Percentiles rank a stretch among this genome's conserved stretches.
These are phyloP conservation scores for Miltochrista miniata DNA, from an alignment of 2,888 invertebrate species.

Conservation along the genomic window DNA sequence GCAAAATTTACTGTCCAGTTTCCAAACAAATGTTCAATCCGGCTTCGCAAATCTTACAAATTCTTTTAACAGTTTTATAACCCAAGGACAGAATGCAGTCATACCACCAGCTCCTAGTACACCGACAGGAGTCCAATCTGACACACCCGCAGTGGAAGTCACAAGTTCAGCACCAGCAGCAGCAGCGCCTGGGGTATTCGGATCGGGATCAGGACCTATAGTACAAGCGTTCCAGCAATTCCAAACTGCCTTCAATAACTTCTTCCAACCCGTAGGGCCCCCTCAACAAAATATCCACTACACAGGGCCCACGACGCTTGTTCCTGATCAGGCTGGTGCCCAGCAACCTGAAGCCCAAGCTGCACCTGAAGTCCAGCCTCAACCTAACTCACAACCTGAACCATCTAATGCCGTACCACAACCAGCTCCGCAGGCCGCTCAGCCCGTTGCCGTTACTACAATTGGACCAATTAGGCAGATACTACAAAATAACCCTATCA, in stretches of 20 bases:
- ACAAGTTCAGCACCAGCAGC: not conserved
- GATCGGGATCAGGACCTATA: not conserved
- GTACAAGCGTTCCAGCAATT: not conserved
- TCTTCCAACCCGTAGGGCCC: not conserved
- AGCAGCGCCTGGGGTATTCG: not conserved
- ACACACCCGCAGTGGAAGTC: not conserved
- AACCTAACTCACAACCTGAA: not conserved
- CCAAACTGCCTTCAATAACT: not conserved
- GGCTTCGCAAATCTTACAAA: conserved; percentile 34
- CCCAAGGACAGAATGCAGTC: conserved; percentile 3
- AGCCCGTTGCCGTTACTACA: conserved; percentile 19
- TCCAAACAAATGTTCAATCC: conserved; percentile 34
- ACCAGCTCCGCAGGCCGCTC: conserved; percentile 8
- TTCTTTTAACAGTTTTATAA: conserved; percentile 19
- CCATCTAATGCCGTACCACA: too few relatives aligned
- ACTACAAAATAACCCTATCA: conserved; percentile 50
- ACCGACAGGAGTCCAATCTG: conserved; percentile 5
- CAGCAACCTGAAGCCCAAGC: conserved; percentile 2
- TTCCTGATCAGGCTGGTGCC: not conserved
- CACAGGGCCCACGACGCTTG: not conserved
- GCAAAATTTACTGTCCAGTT: not conserved
- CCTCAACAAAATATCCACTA: not conserved
- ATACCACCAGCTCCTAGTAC: not conserved
- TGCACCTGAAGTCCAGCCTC: conserved; percentile 2
- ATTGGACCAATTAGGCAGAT: conserved; percentile 50